Percentiles rank a stretch among this genome's conserved stretches.
Evolutionary conservation across 2,797 vertebrate species (phyloP).

Genomic region (Mormyrops boulengeri): DNA sequence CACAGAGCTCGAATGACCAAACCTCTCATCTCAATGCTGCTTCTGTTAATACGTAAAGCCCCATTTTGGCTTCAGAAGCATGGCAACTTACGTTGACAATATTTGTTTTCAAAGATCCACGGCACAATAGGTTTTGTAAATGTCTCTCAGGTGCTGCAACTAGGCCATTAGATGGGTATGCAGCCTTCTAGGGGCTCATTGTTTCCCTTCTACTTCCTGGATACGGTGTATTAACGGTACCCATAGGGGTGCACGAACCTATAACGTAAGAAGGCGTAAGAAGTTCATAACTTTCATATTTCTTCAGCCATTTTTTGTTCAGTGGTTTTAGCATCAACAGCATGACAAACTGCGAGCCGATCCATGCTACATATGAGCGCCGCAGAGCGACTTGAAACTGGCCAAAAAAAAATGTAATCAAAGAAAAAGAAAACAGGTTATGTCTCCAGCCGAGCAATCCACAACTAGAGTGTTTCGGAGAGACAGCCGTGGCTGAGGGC

Average conservation of each 20-base stretch:
- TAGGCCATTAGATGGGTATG: conserved; percentile 12
- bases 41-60: conserved; percentile 27
- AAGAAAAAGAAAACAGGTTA: not conserved
- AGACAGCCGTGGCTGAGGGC: not conserved
- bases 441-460: not conserved
- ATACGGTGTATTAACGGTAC: conserved; percentile 35
- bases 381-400: not conserved
- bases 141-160: not conserved
- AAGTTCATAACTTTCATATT: conserved; percentile 19
- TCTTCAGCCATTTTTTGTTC: not conserved
- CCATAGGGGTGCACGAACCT: not conserved
- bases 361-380: not conserved
- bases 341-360: not conserved
- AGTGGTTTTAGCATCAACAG: not conserved
- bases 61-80: not conserved
- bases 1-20: conserved; percentile 25
- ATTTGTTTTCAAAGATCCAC: not conserved
- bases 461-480: not conserved
- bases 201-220: conserved; percentile 35
- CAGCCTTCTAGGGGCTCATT: conserved; percentile 30
- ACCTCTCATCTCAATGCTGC: conserved; percentile 24
- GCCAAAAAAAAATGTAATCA: not conserved
- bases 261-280: not conserved
- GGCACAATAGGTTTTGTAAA: not conserved
- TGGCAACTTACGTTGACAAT: not conserved